A percentile compares a stretch with the other conserved stretches of the same genome.
phyloP scores from a whole-genome alignment of 2,888 invertebrate species.

The Bombylius major region DNA sequence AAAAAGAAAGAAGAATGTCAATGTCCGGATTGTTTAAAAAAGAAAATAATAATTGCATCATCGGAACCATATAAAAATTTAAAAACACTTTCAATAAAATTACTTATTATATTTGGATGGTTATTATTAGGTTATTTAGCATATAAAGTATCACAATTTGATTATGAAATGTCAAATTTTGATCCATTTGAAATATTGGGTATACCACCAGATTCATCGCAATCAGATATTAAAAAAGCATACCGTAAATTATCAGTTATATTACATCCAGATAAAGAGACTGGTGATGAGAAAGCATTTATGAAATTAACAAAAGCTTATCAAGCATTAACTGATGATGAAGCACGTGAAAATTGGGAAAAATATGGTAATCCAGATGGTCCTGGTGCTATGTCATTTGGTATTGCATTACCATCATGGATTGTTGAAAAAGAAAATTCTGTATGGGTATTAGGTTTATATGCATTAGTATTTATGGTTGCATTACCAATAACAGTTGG shows the following conservation, averaged over 20 bases:
- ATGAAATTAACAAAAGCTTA: conserved; percentile 92
- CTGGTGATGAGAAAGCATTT: conserved; percentile 92
- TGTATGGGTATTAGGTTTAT: conserved; percentile 90
- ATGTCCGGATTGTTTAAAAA: conserved; percentile 78
- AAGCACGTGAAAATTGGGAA: conserved; percentile 95
- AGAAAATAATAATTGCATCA: conserved; percentile 66
- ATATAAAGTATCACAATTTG: conserved; percentile 90
- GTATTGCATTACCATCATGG: conserved; percentile 98
- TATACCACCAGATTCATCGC: conserved; percentile 74
- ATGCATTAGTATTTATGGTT: conserved; percentile 96
- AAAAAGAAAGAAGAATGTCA: conserved; percentile 69
- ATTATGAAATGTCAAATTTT: conserved; percentile 97
- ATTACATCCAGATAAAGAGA: conserved; percentile 95
- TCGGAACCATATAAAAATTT: conserved; percentile 81
- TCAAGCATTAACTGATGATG: conserved; percentile 92
- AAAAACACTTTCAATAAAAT: conserved; percentile 67
- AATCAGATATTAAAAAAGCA: conserved; percentile 84
- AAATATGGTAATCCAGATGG: conserved; percentile 99
- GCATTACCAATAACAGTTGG: conserved; percentile 82
- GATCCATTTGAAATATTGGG: conserved; percentile 96
- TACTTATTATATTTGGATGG: conserved; percentile 73
- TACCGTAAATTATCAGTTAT: conserved; percentile 88
- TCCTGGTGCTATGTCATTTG: conserved; percentile 98
- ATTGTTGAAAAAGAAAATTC: conserved; percentile 99
- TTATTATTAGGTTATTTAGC: conserved; percentile 63